These are phyloP conservation scores for Cydia amplana DNA, from an alignment of 1,140 invertebrate species.

Conservation along the genomic window DNA sequence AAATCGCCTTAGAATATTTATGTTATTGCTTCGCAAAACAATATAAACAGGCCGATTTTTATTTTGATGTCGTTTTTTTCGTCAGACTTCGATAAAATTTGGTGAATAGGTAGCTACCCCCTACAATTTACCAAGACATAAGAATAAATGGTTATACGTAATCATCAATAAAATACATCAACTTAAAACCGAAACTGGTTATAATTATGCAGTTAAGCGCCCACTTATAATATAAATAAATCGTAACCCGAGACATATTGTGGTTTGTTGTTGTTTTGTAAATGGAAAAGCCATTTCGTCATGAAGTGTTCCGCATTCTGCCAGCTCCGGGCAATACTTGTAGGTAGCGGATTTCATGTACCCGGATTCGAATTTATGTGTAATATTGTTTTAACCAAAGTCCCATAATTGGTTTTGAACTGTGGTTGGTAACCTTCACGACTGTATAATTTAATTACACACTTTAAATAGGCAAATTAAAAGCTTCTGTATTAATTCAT, in stretches of 20 bases:
- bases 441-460: neutral
- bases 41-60: too few relatives aligned
- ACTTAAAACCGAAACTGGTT: neutral
- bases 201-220: neutral
- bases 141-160: neutral
- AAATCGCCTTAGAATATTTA: too few relatives aligned
- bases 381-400: neutral
- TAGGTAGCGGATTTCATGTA: conserved; percentile 10
- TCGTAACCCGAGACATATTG: neutral
- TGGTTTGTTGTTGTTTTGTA: conserved; percentile 19
- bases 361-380: conserved; percentile 23
- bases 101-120: too few relatives aligned
- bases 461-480: neutral
- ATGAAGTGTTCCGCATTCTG: conserved; percentile 25
- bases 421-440: too few relatives aligned
- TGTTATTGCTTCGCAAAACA: too few relatives aligned
- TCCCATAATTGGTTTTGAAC: neutral
- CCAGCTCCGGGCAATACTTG: neutral
- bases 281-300: conserved; percentile 32
- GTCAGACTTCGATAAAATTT: too few relatives aligned
- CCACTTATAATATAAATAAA: neutral
- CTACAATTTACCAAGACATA: too few relatives aligned
- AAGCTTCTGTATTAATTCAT: neutral
- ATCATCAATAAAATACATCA: neutral
- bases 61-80: too few relatives aligned